phyloP scores from a whole-genome alignment of 2,797 vertebrate species.

The Aviceda leuphotes region DNA sequence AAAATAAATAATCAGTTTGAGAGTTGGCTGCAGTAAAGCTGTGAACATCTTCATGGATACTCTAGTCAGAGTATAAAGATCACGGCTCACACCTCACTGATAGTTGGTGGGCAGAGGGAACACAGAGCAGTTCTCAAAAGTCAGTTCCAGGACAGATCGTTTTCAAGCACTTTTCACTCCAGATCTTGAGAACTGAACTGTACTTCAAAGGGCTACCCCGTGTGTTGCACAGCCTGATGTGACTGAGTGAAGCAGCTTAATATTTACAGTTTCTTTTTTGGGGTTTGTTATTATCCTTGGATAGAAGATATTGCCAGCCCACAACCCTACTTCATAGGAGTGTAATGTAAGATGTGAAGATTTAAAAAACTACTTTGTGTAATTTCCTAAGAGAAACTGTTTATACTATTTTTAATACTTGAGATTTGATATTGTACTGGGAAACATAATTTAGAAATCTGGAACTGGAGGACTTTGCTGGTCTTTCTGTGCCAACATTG shows the following conservation, averaged over 20 bases:
- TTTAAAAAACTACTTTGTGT: not conserved
- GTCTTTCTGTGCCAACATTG: not conserved
- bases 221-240: not conserved
- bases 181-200: not conserved
- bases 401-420: not conserved
- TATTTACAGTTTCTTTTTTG: not conserved
- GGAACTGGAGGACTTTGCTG: not conserved
- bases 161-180: not conserved
- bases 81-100: not conserved
- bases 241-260: not conserved
- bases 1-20: not conserved
- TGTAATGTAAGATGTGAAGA: not conserved
- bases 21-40: not conserved
- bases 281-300: not conserved
- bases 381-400: not conserved
- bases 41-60: not conserved
- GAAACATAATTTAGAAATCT: not conserved
- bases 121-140: not conserved
- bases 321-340: not conserved
- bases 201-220: not conserved
- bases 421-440: not conserved
- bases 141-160: not conserved
- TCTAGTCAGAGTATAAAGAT: not conserved
- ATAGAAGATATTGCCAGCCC: not conserved
- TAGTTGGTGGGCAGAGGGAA: not conserved